phyloP scores from a whole-genome alignment of 2,888 invertebrate genomes.

The Dorcus hopei region DNA sequence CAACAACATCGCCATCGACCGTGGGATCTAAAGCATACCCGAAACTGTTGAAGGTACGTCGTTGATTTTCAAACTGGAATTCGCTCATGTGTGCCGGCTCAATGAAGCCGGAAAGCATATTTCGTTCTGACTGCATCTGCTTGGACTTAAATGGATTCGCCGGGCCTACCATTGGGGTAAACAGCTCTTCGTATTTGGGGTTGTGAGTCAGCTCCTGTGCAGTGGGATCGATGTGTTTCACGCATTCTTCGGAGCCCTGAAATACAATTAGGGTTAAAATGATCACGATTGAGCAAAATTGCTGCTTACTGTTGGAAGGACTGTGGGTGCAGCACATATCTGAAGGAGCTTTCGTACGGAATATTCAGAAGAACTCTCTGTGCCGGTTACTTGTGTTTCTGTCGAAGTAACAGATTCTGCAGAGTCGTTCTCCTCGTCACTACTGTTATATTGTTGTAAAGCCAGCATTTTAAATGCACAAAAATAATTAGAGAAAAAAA shows the following conservation, averaged over 20 bases:
- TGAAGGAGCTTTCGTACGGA: conserved; percentile 64
- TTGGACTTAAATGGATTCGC: conserved; percentile 90
- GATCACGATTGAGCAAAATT: not conserved
- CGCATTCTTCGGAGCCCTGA: conserved; percentile 66
- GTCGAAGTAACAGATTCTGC: conserved; percentile 27
- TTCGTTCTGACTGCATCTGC: conserved; percentile 83
- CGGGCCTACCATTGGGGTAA: conserved; percentile 88
- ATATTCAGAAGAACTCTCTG: conserved; percentile 45
- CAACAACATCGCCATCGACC: conserved; percentile 57
- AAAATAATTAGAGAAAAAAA: no score
- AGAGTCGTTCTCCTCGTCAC: conserved; percentile 63
- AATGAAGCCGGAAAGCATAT: conserved; percentile 90
- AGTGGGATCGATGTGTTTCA: conserved; percentile 72
- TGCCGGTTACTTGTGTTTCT: conserved; percentile 41
- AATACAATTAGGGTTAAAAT: not conserved
- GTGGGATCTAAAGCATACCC: conserved; percentile 96
- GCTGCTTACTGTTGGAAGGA: conserved; percentile 68
- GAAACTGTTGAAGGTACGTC: conserved; percentile 90
- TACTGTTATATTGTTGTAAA: conserved; percentile 71
- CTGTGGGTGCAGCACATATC: conserved; percentile 79
- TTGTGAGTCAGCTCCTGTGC: conserved; percentile 84
- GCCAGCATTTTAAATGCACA: conserved; percentile 59
- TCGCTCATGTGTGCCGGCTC: conserved; percentile 94
- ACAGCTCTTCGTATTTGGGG: conserved; percentile 92
- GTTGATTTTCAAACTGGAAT: conserved; percentile 96